Evolutionary conservation across 2,113 vertebrate genomes (phyloP).

Genomic region (Marmota flaviventris): DNA sequence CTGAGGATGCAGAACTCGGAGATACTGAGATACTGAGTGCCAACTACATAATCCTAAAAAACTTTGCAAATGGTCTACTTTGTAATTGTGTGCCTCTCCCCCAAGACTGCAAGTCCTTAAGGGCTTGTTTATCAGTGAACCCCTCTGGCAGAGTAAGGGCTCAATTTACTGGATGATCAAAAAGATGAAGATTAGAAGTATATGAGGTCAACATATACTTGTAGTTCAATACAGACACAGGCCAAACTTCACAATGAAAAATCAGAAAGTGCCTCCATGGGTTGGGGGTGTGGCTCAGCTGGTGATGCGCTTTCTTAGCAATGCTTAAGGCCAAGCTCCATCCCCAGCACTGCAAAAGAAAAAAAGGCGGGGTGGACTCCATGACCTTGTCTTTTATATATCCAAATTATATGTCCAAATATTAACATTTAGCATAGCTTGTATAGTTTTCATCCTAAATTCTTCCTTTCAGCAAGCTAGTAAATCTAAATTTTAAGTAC

Average conservation of each 20-base stretch:
- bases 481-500: neutral
- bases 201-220: neutral
- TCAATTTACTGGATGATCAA: constrained; percentile 40
- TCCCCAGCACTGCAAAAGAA: neutral
- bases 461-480: neutral
- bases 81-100: neutral
- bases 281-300: neutral
- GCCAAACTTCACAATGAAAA: neutral
- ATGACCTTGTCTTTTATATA: neutral
- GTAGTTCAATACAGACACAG: neutral
- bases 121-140: neutral
- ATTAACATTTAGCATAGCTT: neutral
- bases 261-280: neutral
- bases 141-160: neutral
- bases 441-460: neutral
- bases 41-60: neutral
- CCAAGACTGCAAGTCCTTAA: neutral
- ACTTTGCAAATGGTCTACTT: neutral
- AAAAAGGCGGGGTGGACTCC: neutral
- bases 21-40: neutral
- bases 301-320: no score
- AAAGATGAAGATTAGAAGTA: neutral
- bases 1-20: neutral
- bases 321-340: neutral
- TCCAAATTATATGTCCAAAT: neutral